phyloP scores from a whole-genome alignment of 2,888 invertebrate genomes.

The Euproctis similis region DNA sequence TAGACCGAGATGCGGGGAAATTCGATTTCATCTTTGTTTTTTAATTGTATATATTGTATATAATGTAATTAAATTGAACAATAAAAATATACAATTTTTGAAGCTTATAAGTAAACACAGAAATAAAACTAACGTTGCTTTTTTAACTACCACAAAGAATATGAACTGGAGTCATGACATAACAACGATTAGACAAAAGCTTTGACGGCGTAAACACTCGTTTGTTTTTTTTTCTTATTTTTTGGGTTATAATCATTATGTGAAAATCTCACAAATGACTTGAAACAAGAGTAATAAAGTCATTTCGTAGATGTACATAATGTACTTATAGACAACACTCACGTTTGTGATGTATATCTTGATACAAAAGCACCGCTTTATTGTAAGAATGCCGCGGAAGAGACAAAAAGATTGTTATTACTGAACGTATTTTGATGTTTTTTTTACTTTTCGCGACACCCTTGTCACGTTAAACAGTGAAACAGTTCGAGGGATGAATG shows the following conservation, averaged over 20 bases:
- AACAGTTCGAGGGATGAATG: too few species aligned
- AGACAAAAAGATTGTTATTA: slow-evolving; percentile 52
- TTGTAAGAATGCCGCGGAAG: slow-evolving; percentile 59
- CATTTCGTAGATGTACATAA: slow-evolving; percentile 72
- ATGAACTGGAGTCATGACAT: slow-evolving; percentile 49
- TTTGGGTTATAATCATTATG: slow-evolving; percentile 75
- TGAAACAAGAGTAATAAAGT: slow-evolving; percentile 73
- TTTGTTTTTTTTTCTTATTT: too few species aligned
- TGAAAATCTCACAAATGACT: slow-evolving; percentile 75
- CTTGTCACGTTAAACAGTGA: too few species aligned
- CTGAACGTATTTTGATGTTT: too few species aligned
- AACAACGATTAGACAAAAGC: slow-evolving; percentile 70
- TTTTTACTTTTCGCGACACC: slow-evolving; percentile 21
- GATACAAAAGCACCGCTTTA: slow-evolving; percentile 72
- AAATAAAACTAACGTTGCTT: too few species aligned
- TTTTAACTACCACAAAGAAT: slow-evolving; percentile 36
- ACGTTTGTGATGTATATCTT: slow-evolving; percentile 71
- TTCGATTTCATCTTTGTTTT: too few species aligned
- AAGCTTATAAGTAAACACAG: too few species aligned
- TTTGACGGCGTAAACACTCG: slow-evolving; percentile 70
- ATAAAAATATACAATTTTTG: too few species aligned
- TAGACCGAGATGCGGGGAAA: too few species aligned
- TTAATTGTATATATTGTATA: too few species aligned
- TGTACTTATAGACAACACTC: slow-evolving; percentile 70
- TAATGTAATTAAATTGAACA: too few species aligned